A percentile compares a stretch with the other conserved stretches of the same genome.
phyloP scores from a whole-genome alignment of 2,113 vertebrate species.

The Triplophysa tibetana region DNA sequence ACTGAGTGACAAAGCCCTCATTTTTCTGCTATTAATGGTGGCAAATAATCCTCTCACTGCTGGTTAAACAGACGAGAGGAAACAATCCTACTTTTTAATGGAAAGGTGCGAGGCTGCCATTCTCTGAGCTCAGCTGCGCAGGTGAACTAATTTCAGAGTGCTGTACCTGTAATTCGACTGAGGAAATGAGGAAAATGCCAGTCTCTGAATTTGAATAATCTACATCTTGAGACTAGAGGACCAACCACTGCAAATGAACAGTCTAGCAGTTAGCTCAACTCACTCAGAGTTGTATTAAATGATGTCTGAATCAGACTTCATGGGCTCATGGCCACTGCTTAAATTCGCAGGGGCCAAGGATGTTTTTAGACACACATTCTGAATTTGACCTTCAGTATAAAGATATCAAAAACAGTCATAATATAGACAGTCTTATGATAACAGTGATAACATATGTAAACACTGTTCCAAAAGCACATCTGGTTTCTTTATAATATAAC shows the following conservation, averaged over 20 bases:
- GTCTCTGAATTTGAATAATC: conserved; percentile 50
- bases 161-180: conserved; percentile 44
- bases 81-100: conserved; percentile 39
- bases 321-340: neutral
- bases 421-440: no score
- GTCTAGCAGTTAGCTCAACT: conserved; percentile 23
- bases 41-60: conserved; percentile 37
- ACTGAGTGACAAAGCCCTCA: conserved; percentile 34
- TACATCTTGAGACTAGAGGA: conserved; percentile 44
- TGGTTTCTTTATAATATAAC: no score
- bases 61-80: conserved; percentile 41
- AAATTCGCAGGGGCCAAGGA: no score
- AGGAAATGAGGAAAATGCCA: conserved; percentile 44
- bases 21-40: conserved; percentile 31
- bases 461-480: no score
- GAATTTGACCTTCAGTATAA: no score
- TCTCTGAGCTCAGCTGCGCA: conserved; percentile 50
- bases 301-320: neutral
- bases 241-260: conserved; percentile 30
- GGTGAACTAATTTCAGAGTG: conserved; percentile 51
- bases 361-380: no score
- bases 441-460: no score
- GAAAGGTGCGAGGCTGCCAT: conserved; percentile 9
- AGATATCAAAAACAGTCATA: no score
- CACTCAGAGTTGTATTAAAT: neutral